These are phyloP conservation scores for Drosophila pegasa DNA, from an alignment of 2,888 invertebrate species.

Conservation along the genomic window DNA sequence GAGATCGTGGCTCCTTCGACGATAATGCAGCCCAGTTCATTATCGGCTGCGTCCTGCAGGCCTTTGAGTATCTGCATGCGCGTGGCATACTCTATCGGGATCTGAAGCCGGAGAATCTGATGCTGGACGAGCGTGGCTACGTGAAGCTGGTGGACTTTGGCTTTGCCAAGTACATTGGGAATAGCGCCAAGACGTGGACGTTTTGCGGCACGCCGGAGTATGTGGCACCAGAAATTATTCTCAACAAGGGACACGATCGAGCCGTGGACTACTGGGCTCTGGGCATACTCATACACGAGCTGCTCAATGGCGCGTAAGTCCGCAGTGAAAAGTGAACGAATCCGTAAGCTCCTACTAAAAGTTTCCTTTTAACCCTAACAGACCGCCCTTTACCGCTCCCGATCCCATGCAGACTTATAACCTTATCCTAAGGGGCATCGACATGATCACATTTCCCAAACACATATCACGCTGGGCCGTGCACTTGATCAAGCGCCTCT, in stretches of 20 bases:
- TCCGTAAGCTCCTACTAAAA: neutral
- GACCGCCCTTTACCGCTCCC: constrained; percentile 94
- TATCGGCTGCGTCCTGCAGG: constrained; percentile 96
- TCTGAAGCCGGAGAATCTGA: constrained; percentile 97
- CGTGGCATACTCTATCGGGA: constrained; percentile 94
- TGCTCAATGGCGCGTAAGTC: constrained; percentile 92
- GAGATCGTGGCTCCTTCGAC: constrained; percentile 93
- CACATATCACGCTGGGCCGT: constrained; percentile 92
- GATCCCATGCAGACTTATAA: constrained; percentile 98
- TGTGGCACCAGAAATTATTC: constrained; percentile 95
- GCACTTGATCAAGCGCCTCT: constrained; percentile 93
- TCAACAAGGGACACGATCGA: constrained; percentile 91
- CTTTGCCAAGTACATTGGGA: constrained; percentile 94
- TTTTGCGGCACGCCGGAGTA: constrained; percentile 99
- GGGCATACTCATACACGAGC: constrained; percentile 94
- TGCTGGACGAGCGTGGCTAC: constrained; percentile 93
- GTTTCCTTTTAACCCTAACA: constrained; percentile 23
- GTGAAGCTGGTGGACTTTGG: constrained; percentile 97
- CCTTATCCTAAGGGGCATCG: constrained; percentile 95
- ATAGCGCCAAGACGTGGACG: constrained; percentile 95
- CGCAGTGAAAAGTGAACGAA: accelerated
- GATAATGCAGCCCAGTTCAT: constrained; percentile 94
- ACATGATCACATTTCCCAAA: constrained; percentile 93
- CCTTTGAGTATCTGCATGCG: constrained; percentile 95
- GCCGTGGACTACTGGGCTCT: constrained; percentile 98